Base-by-base conservation (phyloP, 2,797 vertebrate species). In the Leptoclinus maculatus region DNA sequence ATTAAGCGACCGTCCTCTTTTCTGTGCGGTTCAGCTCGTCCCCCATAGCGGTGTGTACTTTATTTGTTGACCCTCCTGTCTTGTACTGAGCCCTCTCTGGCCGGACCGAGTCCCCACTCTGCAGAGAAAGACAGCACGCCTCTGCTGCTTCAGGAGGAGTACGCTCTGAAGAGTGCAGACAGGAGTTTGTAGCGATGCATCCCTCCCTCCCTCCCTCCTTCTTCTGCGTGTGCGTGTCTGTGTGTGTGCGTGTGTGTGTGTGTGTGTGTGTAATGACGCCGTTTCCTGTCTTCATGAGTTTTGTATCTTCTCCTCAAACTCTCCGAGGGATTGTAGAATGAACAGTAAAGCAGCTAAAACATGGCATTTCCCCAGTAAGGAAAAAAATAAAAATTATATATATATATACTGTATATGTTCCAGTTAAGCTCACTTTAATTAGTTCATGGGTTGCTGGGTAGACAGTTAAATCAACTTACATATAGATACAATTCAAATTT, bases 281-380 rank as follows among this genome's bases (percentile, higher is more conserved):
- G 82, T 83, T 86, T 95, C 94, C 94, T 92, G 72, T 75, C 59
- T 73, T 75, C 36, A 34, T 74, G 71, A 83, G 72, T 97, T 96
- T 96, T 95, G 95, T 96, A 94, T 84, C 89, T 93, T 93, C 95
- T 95, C 79, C 95, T 94, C 90, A 41, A 88, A 93, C 95, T 83
- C 92, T 93, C 85, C 70, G 68, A 85, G 79, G 76, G 79, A 95
- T 96, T 96, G 95, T 94, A 93, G 90, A 32, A 32, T 32, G 29
- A 32, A 5, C 29, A 32, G 29, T 32, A 32, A 32, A 32, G 29
- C 29, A 32, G 29, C 29, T 32, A 5, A 32, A 32, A 32, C 29
- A 32, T 32, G 4, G 4, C 29, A 29, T 29, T 29, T 29, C 29
- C 16, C 14, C n/a, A 21, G 12, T 41, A 36, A 59, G 25, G 14